phyloP scores from a whole-genome alignment of 2,113 vertebrate genomes.

The Corythaixoides concolor region DNA sequence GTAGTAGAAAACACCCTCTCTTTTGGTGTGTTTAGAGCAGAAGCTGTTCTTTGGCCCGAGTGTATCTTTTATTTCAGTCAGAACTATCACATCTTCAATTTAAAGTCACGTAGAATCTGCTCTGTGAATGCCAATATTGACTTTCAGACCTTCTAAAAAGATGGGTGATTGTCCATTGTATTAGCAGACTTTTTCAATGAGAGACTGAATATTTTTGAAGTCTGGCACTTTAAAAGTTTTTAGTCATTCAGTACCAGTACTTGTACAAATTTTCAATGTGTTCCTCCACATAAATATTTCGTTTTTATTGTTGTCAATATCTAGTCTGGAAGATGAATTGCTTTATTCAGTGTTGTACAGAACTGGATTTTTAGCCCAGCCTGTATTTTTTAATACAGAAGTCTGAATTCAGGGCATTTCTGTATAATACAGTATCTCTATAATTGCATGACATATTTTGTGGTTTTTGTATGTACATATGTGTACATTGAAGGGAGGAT shows the following conservation, averaged over 20 bases:
- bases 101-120: background rate
- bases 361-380: background rate
- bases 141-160: background rate
- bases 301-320: background rate
- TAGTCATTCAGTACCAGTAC: background rate
- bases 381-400: background rate
- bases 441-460: background rate
- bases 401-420: background rate
- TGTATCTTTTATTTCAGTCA: background rate
- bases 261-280: background rate
- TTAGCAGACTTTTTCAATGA: background rate
- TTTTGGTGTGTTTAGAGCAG: background rate
- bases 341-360: background rate
- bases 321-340: background rate
- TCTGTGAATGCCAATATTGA: background rate
- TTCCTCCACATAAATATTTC: background rate
- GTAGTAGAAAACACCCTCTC: background rate
- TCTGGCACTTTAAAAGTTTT: background rate
- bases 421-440: background rate
- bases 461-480: background rate
- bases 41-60: background rate
- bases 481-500: background rate
- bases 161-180: background rate
- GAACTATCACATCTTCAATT: background rate
- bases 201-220: background rate